Evolutionary conservation across 2,888 invertebrate genomes (phyloP).

Genomic region (Sesia apiformis): DNA sequence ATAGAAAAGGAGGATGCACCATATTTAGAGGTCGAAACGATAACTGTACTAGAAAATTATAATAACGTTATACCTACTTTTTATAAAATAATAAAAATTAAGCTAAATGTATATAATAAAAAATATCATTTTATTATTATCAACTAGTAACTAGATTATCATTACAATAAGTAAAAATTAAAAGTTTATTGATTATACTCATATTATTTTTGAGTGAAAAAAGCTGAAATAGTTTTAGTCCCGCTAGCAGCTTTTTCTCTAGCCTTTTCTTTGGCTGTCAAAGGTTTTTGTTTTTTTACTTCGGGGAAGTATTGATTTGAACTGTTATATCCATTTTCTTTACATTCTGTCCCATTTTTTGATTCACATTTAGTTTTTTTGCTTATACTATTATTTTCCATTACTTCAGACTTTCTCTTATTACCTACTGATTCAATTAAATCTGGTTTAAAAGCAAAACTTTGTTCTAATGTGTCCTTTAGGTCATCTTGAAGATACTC

Average conservation of each 20-base stretch:
- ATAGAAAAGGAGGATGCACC: too few species aligned
- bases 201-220: conserved; percentile 80
- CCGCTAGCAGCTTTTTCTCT: conserved; percentile 85
- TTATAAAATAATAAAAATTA: too few species aligned
- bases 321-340: conserved; percentile 37
- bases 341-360: conserved; percentile 31
- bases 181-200: too few species aligned
- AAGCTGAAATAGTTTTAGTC: conserved; percentile 85
- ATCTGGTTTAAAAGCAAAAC: conserved; percentile 79
- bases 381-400: conserved; percentile 38
- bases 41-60: too few species aligned
- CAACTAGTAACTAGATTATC: too few species aligned
- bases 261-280: conserved; percentile 83
- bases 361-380: conserved; percentile 53
- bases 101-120: too few species aligned
- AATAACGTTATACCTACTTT: too few species aligned
- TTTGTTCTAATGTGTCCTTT: conserved; percentile 75
- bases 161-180: too few species aligned
- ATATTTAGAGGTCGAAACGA: too few species aligned
- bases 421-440: conserved; percentile 57
- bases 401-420: conserved; percentile 70
- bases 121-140: too few species aligned
- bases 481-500: conserved; percentile 84
- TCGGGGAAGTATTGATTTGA: conserved; percentile 41
- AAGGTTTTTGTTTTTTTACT: conserved; percentile 62